These are phyloP conservation scores for Luffia ferchaultella DNA, from an alignment of 2,888 invertebrate species.

Conservation along the genomic window DNA sequence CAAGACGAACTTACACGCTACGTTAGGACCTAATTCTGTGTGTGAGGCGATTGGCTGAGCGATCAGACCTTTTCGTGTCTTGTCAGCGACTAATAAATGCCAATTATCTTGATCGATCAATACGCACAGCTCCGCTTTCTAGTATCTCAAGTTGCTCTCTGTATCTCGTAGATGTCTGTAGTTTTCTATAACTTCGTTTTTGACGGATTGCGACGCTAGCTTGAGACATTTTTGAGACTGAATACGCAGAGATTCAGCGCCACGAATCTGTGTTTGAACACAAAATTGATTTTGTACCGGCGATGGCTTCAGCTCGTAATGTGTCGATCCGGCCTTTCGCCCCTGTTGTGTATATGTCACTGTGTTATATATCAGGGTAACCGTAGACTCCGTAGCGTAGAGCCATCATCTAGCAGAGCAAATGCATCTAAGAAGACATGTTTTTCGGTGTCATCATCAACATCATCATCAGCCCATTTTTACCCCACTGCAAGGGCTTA, in stretches of 20 bases:
- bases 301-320: constrained; percentile 3
- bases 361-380: too few relatives aligned
- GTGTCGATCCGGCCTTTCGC: constrained; percentile 7
- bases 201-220: constrained; percentile 2
- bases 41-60: constrained; percentile 9
- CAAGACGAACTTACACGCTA: constrained; percentile 24
- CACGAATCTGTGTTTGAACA: background rate
- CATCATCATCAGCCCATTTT: too few relatives aligned
- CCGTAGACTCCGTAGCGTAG: too few relatives aligned
- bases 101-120: constrained; percentile 12
- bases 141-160: constrained; percentile 2
- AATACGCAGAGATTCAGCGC: background rate
- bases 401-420: too few relatives aligned
- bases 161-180: constrained; percentile 8
- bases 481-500: too few relatives aligned
- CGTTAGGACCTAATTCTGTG: constrained; percentile 13
- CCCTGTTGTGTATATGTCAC: constrained; percentile 6
- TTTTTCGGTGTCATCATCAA: too few relatives aligned
- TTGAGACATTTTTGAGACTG: background rate
- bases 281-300: too few relatives aligned
- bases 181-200: background rate
- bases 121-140: constrained; percentile 4
- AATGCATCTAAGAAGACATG: too few relatives aligned
- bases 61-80: constrained; percentile 2
- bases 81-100: constrained; percentile 1